Evolutionary conservation across 2,888 invertebrate species (phyloP).

Genomic region (Caenorhabditis doughertyi): DNA sequence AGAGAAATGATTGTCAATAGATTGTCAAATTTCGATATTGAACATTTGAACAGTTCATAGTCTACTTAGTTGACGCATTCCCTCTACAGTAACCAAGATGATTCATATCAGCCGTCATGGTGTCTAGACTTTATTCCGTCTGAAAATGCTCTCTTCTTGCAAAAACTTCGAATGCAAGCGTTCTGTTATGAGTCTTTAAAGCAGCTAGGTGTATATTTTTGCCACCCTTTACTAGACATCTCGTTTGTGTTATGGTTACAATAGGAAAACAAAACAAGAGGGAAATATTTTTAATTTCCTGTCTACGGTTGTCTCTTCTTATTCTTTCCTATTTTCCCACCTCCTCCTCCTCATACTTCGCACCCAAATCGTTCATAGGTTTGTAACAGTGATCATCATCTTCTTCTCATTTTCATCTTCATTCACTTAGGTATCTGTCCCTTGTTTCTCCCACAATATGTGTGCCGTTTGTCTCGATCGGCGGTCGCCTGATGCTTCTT

Average conservation of each 20-base stretch:
- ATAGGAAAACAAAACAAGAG: conserved; percentile 5
- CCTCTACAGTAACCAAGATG: too few species aligned
- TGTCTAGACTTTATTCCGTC: too few species aligned
- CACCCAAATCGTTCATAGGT: conserved; percentile 11
- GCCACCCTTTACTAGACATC: not conserved
- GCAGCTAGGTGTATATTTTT: not conserved
- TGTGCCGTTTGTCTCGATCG: conserved; percentile 44
- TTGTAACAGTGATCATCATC: conserved; percentile 28
- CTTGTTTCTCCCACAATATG: conserved; percentile 3
- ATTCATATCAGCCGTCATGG: too few species aligned
- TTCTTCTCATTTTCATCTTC: conserved; percentile 12
- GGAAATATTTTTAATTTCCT: conserved; percentile 14
- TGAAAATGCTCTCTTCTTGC: too few species aligned
- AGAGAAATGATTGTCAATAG: not conserved
- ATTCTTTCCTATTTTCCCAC: conserved; percentile 10
- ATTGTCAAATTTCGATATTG: conserved; percentile 14
- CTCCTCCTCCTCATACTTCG: not conserved
- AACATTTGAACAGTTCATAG: not conserved
- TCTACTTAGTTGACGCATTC: too few species aligned
- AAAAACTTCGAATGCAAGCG: too few species aligned
- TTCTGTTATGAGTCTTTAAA: too few species aligned
- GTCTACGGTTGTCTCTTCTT: conserved; percentile 1
- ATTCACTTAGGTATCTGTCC: conserved; percentile 15
- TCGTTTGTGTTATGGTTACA: conserved; percentile 21
- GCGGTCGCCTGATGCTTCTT: conserved; percentile 49